A percentile compares a stretch with the other conserved stretches of the same genome.
These are phyloP conservation scores for Dryobota labecula DNA, from an alignment of 2,888 invertebrate species.

Conservation along the genomic window DNA sequence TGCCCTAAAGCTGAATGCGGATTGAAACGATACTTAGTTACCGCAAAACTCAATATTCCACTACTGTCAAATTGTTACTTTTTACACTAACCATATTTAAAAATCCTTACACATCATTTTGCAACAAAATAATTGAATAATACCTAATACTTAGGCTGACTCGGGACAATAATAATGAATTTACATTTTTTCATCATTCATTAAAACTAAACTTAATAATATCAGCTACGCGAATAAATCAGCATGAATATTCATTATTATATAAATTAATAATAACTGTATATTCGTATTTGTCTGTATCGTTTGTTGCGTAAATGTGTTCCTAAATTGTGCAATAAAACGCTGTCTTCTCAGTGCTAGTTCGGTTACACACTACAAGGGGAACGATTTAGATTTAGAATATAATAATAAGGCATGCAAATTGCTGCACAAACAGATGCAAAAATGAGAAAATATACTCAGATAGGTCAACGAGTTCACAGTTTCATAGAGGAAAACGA, in stretches of 20 bases:
- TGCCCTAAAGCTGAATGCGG: constrained; percentile 54
- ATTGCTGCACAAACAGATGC: constrained; percentile 40
- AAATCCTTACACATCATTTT: constrained; percentile 71
- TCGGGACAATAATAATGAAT: constrained; percentile 75
- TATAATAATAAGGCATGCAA: constrained; percentile 59
- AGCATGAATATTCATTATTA: constrained; percentile 76
- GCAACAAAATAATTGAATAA: constrained; percentile 73
- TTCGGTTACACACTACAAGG: constrained; percentile 46
- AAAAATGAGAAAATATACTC: constrained; percentile 55
- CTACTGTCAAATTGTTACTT: constrained; percentile 67
- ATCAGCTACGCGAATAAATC: constrained; percentile 81
- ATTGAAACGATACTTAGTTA: constrained; percentile 35
- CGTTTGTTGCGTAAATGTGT: constrained; percentile 82
- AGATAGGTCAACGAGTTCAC: background rate
- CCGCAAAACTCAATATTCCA: constrained; percentile 54
- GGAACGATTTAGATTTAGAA: constrained; percentile 53
- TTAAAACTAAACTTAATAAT: constrained; percentile 85
- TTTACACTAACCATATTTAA: constrained; percentile 66
- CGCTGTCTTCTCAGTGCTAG: constrained; percentile 76
- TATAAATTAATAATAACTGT: constrained; percentile 75
- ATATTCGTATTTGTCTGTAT: constrained; percentile 76
- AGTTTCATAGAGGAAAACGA: background rate
- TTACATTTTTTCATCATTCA: constrained; percentile 68
- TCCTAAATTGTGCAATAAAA: constrained; percentile 79
- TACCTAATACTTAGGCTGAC: constrained; percentile 84